A percentile compares a stretch with the other conserved stretches of the same genome.
Evolutionary conservation across 2,888 invertebrate species (phyloP).

Genomic region (Meteorus colon): DNA sequence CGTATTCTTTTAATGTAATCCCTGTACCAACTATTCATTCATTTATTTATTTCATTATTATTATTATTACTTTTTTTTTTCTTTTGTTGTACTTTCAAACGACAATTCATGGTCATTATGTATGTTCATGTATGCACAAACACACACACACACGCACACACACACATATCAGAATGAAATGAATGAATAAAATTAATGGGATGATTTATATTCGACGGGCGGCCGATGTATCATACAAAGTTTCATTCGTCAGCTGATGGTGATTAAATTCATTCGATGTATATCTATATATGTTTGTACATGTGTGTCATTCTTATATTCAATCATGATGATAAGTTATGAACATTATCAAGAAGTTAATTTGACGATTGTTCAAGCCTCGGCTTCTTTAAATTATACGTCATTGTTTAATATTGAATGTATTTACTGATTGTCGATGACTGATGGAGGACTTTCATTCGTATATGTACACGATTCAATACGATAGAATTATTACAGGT

Average conservation of each 20-base stretch:
- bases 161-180: neutral
- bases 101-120: neutral
- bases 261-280: neutral
- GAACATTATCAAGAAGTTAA: conserved; percentile 9
- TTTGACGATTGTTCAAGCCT: conserved; percentile 46
- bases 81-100: neutral
- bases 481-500: neutral
- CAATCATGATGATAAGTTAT: neutral
- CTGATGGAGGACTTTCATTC: conserved; percentile 55
- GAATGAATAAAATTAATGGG: conserved; percentile 18
- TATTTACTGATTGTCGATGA: conserved; percentile 66
- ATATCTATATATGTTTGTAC: conserved; percentile 5
- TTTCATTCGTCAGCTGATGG: conserved; percentile 17
- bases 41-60: neutral
- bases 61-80: neutral
- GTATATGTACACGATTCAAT: neutral
- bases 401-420: conserved; percentile 66
- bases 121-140: neutral
- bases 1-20: neutral
- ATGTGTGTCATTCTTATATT: neutral
- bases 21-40: neutral
- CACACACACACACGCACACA: neutral
- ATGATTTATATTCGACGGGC: conserved; percentile 5
- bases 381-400: conserved; percentile 60
- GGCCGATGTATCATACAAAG: neutral